phyloP scores from a whole-genome alignment of 2,888 invertebrate species.

The Pedicia rivosa region DNA sequence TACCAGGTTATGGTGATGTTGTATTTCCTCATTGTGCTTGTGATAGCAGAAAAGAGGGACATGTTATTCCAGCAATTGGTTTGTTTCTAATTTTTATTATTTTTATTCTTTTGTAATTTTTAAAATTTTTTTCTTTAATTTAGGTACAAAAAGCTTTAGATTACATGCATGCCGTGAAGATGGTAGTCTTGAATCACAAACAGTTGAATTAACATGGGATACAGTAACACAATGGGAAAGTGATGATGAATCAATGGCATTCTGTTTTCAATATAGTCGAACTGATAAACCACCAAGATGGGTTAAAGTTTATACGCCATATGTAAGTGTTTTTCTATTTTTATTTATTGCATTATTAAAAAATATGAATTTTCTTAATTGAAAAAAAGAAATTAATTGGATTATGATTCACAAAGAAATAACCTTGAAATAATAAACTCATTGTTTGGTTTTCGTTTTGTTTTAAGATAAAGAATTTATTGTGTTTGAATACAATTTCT shows the following conservation, averaged over 20 bases:
- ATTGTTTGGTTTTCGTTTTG: too few relatives aligned
- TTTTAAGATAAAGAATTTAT: too few relatives aligned
- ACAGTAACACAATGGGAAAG: constrained; percentile 71
- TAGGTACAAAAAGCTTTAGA: constrained; percentile 47
- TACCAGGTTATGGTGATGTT: constrained; percentile 87
- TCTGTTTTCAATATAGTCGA: constrained; percentile 73
- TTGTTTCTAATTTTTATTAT: constrained; percentile 19
- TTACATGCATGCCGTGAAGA: constrained; percentile 74
- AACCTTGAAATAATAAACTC: too few relatives aligned
- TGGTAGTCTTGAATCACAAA: constrained; percentile 59
- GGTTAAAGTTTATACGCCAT: constrained; percentile 77
- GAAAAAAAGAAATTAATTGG: too few relatives aligned
- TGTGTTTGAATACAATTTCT: too few relatives aligned
- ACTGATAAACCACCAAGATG: constrained; percentile 63
- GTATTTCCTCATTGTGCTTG: constrained; percentile 90
- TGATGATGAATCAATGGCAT: constrained; percentile 85
- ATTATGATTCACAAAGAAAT: too few relatives aligned
- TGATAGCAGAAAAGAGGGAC: constrained; percentile 78
- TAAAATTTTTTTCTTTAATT: constrained; percentile 3
- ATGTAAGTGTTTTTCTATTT: constrained; percentile 57
- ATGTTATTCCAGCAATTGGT: constrained; percentile 62
- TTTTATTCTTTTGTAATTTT: neutral
- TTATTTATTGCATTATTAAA: too few relatives aligned
- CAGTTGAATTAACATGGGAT: constrained; percentile 72
- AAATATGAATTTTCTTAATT: constrained; percentile 1